Percentiles rank a stretch among this genome's conserved stretches.
These are phyloP conservation scores for Bellardia bayeri DNA, from an alignment of 2,888 invertebrate species.

Conservation along the genomic window DNA sequence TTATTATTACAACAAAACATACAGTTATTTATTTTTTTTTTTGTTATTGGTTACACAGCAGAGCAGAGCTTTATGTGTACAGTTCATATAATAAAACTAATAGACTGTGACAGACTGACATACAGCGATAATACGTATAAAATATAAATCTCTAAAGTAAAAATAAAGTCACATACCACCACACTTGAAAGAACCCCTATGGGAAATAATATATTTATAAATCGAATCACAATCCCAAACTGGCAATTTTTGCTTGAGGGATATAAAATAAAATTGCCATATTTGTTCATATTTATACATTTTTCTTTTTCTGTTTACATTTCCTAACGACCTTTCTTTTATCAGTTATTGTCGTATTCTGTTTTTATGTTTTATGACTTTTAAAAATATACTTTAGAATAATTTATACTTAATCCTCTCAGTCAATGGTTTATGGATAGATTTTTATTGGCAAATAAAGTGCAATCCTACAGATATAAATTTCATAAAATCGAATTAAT, in stretches of 20 bases:
- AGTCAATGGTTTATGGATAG: constrained; percentile 48
- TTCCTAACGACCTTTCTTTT: constrained; percentile 36
- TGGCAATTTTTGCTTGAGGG: neutral
- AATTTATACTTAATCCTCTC: constrained; percentile 61
- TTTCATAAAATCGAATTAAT: neutral
- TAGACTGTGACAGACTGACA: constrained; percentile 72
- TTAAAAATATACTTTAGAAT: constrained; percentile 58
- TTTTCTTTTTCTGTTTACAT: neutral
- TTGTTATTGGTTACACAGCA: neutral
- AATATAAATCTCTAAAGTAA: constrained; percentile 66
- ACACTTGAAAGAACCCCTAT: constrained; percentile 5
- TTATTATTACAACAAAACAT: constrained; percentile 14
- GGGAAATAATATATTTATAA: constrained; percentile 2
- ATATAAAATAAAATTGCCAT: neutral
- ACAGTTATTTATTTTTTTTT: no score
- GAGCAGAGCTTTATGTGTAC: constrained; percentile 1
- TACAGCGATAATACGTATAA: constrained; percentile 57
- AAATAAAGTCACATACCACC: constrained; percentile 63
- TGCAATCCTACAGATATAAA: constrained; percentile 19
- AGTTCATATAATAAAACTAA: constrained; percentile 69
- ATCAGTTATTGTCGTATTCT: neutral
- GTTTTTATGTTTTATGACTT: constrained; percentile 57
- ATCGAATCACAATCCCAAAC: neutral
- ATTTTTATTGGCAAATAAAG: constrained; percentile 67
- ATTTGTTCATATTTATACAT: neutral